A percentile compares a stretch with the other conserved stretches of the same genome.
phyloP scores from a whole-genome alignment of 2,888 invertebrate genomes.

The Mactromeris polynyma region DNA sequence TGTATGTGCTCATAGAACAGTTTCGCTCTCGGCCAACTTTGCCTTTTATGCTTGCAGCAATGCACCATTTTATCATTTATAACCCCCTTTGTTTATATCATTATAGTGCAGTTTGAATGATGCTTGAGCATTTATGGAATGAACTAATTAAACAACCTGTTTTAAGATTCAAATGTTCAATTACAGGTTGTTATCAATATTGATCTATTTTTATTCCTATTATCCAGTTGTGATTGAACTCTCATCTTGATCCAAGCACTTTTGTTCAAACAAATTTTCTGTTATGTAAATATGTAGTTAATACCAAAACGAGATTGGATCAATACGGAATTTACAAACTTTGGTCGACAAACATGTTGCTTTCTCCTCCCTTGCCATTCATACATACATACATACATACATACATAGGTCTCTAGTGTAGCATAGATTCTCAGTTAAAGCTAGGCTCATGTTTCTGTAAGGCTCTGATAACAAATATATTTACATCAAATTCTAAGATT shows the following conservation, averaged over 20 bases:
- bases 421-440: no score
- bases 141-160: conserved; percentile 4
- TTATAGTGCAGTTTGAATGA: not conserved
- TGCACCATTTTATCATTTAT: no score
- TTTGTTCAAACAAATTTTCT: conserved; percentile 39
- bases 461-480: not conserved
- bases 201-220: conserved; percentile 45
- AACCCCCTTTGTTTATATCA: no score
- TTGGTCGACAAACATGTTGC: not conserved
- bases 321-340: conserved; percentile 3
- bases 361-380: no score
- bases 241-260: conserved; percentile 39
- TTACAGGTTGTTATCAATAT: conserved; percentile 6
- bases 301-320: conserved; percentile 22
- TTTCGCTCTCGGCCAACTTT: no score
- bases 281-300: conserved; percentile 36
- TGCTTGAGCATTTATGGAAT: not conserved
- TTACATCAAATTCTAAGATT: not conserved
- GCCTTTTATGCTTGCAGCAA: no score
- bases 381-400: no score
- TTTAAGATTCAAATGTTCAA: not conserved
- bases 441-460: not conserved
- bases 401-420: no score
- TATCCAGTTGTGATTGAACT: conserved; percentile 21
- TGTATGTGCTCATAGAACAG: no score